A percentile compares a stretch with the other conserved stretches of the same genome.
Conservation (phyloP, 2,797 vertebrate species). For the Pogonophryne albipinna region DNA sequence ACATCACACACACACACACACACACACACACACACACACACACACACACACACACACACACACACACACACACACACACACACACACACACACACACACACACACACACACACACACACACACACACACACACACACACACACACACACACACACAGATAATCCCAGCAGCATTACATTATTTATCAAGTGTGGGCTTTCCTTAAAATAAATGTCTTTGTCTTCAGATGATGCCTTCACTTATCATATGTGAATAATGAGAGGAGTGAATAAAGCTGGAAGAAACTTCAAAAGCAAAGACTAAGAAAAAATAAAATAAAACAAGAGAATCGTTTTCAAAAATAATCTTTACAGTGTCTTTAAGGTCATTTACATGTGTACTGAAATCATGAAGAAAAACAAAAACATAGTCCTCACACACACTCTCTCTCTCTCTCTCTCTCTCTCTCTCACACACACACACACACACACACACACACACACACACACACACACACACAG, state of each 20-base stretch:
- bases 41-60: slow-evolving; percentile 18
- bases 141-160: slow-evolving; percentile 32
- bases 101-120: slow-evolving; percentile 3
- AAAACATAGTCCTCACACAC: slow-evolving; percentile 10
- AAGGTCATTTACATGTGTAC: slow-evolving; percentile 25
- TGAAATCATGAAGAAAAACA: slow-evolving; percentile 22
- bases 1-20: too few relatives aligned
- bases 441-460: slow-evolving; percentile 6
- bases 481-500: slow-evolving; percentile 33
- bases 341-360: neutral
- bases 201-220: slow-evolving; percentile 76
- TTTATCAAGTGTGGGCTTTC: slow-evolving; percentile 78
- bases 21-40: slow-evolving; percentile 14
- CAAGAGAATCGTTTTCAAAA: slow-evolving; percentile 28
- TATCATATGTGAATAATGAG: slow-evolving; percentile 51
- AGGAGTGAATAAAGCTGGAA: slow-evolving; percentile 39
- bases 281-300: slow-evolving; percentile 30
- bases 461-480: slow-evolving; percentile 34
- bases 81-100: slow-evolving; percentile 1
- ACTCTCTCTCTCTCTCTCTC: too few relatives aligned
- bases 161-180: slow-evolving; percentile 82
- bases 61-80: neutral
- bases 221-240: slow-evolving; percentile 50
- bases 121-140: slow-evolving; percentile 2
- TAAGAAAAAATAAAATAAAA: slow-evolving; percentile 27